Evolutionary conservation across 2,797 vertebrate species (phyloP).

Genomic region (Setipinna tenuifilis): DNA sequence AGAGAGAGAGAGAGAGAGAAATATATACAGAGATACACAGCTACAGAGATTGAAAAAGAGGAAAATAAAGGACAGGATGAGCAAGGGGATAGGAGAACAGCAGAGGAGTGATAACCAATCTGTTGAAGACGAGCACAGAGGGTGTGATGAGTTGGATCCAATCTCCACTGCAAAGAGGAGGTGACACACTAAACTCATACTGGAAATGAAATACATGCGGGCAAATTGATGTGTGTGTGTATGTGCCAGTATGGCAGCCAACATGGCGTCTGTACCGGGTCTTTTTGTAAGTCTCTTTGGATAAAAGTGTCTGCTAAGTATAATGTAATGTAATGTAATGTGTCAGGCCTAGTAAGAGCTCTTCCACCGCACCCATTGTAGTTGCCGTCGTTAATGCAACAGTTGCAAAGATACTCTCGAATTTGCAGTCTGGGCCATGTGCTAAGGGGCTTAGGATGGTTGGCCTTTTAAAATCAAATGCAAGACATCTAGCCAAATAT

Average conservation of each 20-base stretch:
- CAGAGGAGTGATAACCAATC: conserved; percentile 8
- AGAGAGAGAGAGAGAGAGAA: background rate
- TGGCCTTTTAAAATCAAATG: no score
- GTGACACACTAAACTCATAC: background rate
- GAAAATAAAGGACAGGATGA: background rate
- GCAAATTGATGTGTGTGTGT: background rate
- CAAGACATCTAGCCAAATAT: no score
- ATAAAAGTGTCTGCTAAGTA: no score
- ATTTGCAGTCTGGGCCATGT: no score
- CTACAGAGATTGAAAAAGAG: background rate
- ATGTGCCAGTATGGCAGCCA: background rate
- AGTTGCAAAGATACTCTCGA: no score
- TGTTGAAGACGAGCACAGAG: background rate
- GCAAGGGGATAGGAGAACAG: background rate
- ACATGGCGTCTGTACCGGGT: no score
- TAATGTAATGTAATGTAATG: no score
- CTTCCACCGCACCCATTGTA: no score
- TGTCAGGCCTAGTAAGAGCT: no score
- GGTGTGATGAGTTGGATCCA: background rate
- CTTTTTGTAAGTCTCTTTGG: no score
- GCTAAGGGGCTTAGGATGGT: no score
- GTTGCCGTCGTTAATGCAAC: no score
- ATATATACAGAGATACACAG: background rate
- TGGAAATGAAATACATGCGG: background rate
- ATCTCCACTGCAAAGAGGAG: conserved; percentile 14